Base-by-base conservation (phyloP, 2,888 invertebrate genomes). In the Celastrina argiolus region DNA sequence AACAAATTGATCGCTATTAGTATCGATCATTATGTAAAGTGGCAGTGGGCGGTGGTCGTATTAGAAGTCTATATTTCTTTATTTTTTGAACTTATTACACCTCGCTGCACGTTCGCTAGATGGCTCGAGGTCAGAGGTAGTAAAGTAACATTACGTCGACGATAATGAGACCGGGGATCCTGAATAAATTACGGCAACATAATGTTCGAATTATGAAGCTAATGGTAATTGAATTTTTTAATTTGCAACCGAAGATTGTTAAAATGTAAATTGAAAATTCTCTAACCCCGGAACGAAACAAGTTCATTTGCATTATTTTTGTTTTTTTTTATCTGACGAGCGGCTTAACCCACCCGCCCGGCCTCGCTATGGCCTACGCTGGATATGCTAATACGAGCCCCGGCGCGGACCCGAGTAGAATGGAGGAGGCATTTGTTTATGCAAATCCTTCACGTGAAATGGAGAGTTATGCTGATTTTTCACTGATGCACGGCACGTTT, bases 381-480 rank as follows among this genome's bases (percentile, higher is more conserved):
- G 71, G 70, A 68, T 75, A 77, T 78, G 75, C 74, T 74, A 75
- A 74, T 75, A 69, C 65, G 66, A 71, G 69, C 69, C 66, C 67
- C 69, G 69, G 71, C 66, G 66, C 36, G 71, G 71, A 51, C 69
- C 71, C 68, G 71, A 68, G 66, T 70, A 73, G 74, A 75, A 77
- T 75, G 79, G 81, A 81, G 74, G 69, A 74, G 81, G 79, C 73
- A 77, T 80, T 74, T 77, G 74, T 76, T 75, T 78, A 75, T 77
- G 74, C 72, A 72, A 76, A 77, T 75, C 28, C 56, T 45, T 65
- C 67, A 70, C 72, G 73, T 69, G 76, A 78, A 78, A 77, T 75
- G 73, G 75, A 79, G 75, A 78, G 77, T 78, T 76, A 77, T 78
- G 79, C 71, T 76, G 79, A 80, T 78, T 75, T 74, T 71, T 71